Percentiles rank a stretch among this genome's conserved stretches.
These are phyloP conservation scores for Dipodomys spectabilis DNA, from an alignment of 2,113 vertebrate genomes.

Conservation along the genomic window DNA sequence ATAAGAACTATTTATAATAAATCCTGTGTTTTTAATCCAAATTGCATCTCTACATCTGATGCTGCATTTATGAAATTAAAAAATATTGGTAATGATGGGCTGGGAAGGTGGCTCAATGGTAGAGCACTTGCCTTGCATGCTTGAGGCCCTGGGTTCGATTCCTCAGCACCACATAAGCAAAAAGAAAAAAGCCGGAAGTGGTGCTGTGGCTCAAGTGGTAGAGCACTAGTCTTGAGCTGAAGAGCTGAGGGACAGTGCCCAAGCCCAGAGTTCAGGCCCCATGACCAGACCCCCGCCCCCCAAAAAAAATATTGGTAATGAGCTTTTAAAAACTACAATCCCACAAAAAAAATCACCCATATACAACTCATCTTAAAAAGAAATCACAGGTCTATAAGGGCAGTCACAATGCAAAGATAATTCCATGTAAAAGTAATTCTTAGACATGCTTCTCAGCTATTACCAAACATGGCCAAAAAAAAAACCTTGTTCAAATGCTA, in stretches of 20 bases:
- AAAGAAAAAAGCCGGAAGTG: no score
- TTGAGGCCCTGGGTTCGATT: no score
- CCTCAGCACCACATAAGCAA: no score
- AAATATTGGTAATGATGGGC: constrained; percentile 31
- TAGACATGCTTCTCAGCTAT: neutral
- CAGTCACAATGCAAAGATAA: constrained; percentile 13
- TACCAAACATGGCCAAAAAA: neutral
- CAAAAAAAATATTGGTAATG: constrained; percentile 43
- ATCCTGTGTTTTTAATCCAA: neutral
- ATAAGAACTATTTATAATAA: neutral
- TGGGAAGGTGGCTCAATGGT: no score
- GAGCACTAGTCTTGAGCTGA: no score
- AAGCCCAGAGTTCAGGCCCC: no score
- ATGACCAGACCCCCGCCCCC: no score
- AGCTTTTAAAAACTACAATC: constrained; percentile 60
- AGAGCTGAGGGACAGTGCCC: no score
- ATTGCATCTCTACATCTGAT: constrained; percentile 25
- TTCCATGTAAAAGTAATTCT: constrained; percentile 17
- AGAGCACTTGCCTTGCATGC: no score
- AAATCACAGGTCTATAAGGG: neutral
- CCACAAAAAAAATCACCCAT: constrained; percentile 46
- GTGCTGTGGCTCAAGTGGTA: no score
- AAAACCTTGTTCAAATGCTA: neutral
- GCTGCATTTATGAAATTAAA: neutral
- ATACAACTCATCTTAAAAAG: neutral